phyloP scores from a whole-genome alignment of 2,113 vertebrate species.

The Phalacrocorax aristotelis region DNA sequence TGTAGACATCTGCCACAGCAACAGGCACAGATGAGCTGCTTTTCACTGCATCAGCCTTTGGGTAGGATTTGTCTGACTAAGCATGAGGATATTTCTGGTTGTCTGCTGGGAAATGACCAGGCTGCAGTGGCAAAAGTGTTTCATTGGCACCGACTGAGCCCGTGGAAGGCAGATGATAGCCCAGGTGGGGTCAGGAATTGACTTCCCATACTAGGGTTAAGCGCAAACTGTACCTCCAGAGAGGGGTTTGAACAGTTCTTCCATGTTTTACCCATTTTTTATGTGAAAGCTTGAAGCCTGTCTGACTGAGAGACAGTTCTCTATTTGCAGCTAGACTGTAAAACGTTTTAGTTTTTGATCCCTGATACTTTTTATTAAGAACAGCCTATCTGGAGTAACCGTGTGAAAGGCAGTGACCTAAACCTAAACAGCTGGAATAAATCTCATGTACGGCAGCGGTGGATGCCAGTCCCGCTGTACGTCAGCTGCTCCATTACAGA shows the following conservation, averaged over 20 bases:
- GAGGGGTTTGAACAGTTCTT: background rate
- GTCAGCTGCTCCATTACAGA: background rate
- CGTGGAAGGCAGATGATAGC: background rate
- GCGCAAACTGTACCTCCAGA: background rate
- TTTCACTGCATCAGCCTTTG: background rate
- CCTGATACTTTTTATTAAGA: background rate
- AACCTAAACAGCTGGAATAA: slow-evolving; percentile 31
- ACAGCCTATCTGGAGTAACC: background rate
- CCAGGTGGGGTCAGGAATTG: background rate
- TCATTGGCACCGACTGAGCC: background rate
- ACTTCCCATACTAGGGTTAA: background rate
- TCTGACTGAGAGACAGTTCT: background rate
- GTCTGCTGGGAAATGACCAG: background rate
- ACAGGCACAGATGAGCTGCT: background rate
- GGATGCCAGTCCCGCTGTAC: background rate
- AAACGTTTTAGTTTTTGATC: background rate
- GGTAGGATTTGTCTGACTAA: background rate
- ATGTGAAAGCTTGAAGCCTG: background rate
- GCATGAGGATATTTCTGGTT: background rate
- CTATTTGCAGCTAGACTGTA: background rate
- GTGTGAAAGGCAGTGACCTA: background rate
- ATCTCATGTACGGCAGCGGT: background rate
- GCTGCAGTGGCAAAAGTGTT: background rate
- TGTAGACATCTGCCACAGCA: background rate
- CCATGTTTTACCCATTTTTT: background rate